Conservation (phyloP, 2,113 vertebrate species). For the Sigmodon hispidus region DNA sequence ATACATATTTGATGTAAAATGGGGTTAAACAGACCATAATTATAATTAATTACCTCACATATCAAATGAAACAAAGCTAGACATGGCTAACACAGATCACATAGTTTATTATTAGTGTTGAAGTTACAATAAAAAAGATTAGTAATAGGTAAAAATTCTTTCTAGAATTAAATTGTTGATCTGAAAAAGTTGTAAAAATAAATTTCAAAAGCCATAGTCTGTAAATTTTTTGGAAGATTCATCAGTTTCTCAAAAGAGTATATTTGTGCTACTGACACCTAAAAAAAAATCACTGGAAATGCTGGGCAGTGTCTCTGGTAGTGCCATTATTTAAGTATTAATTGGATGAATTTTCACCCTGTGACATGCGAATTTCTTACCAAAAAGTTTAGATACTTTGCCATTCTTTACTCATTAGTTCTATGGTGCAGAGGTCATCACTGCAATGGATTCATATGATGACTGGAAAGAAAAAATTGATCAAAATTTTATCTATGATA, state of each 20-base stretch:
- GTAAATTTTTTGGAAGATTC: not conserved
- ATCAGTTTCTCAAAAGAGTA: not conserved
- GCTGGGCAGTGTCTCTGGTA: too few relatives aligned
- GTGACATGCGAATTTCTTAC: not conserved
- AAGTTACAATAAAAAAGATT: not conserved
- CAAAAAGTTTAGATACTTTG: not conserved
- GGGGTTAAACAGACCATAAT: not conserved
- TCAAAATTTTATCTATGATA: too few relatives aligned
- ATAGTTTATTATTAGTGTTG: not conserved
- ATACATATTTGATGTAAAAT: not conserved
- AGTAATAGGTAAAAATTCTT: not conserved
- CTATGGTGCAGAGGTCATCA: not conserved
- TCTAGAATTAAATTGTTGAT: not conserved
- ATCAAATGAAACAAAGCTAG: not conserved
- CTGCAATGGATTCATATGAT: not conserved
- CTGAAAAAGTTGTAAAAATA: not conserved
- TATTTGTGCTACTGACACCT: not conserved
- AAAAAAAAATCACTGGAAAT: not conserved
- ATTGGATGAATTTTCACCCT: not conserved
- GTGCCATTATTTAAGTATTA: not conserved
- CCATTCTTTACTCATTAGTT: not conserved
- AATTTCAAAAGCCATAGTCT: not conserved
- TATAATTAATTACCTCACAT: not conserved
- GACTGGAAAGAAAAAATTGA: not conserved
- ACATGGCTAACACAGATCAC: not conserved